These are phyloP conservation scores for Apaloderma vittatum DNA, from an alignment of 2,113 vertebrate species.

Conservation along the genomic window DNA sequence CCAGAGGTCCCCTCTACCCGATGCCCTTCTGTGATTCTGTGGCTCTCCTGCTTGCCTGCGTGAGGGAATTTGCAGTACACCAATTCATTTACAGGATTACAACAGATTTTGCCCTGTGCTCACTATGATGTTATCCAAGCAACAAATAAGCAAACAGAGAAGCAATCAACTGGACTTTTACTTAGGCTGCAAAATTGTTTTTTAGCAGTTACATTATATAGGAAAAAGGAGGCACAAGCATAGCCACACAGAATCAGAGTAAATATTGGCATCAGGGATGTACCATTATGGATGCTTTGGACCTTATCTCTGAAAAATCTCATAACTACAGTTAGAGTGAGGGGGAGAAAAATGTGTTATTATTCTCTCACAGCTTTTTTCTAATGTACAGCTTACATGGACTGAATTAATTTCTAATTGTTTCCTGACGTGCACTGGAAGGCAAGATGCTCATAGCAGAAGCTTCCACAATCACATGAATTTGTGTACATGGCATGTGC, in stretches of 20 bases:
- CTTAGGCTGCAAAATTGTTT: neutral
- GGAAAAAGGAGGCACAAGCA: neutral
- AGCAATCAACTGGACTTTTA: neutral
- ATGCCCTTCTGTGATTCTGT: neutral
- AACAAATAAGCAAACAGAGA: neutral
- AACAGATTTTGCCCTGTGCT: neutral
- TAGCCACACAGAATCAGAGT: neutral
- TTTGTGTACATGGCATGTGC: neutral
- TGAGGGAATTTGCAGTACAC: neutral
- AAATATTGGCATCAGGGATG: neutral
- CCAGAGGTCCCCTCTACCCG: neutral
- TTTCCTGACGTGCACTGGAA: neutral
- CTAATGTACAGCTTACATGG: neutral
- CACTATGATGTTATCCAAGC: neutral
- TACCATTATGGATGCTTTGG: neutral
- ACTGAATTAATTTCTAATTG: constrained; percentile 28
- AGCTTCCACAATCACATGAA: neutral
- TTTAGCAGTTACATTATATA: neutral
- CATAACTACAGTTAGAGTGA: neutral
- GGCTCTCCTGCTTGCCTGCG: neutral
- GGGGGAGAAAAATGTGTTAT: neutral
- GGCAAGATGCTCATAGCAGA: neutral
- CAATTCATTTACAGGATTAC: rapidly evolving
- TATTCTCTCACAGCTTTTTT: neutral
- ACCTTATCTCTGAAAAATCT: neutral